Percentiles rank a stretch among this genome's conserved stretches.
phyloP scores from a whole-genome alignment of 53 echinoderm and acorn worm species.

The Actinopyga echinites region DNA sequence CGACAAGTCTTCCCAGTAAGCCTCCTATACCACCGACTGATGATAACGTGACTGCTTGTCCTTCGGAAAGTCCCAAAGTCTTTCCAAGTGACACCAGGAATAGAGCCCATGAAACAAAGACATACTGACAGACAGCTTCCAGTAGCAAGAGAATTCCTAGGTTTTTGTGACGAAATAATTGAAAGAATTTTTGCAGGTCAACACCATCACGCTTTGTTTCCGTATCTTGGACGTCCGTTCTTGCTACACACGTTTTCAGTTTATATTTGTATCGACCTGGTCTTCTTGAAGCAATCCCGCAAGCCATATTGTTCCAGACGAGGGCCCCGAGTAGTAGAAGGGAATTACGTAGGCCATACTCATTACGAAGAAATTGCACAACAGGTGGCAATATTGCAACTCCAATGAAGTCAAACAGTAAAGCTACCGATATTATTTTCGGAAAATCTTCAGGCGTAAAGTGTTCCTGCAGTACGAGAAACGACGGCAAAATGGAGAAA shows the following conservation, averaged over 20 bases:
- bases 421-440: not conserved
- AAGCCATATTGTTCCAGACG: not conserved
- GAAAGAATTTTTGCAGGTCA: not conserved
- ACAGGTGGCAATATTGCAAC: not conserved
- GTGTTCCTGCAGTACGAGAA: not conserved
- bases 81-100: constrained; percentile 3
- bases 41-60: not conserved
- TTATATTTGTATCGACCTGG: too few relatives aligned
- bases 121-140: not conserved
- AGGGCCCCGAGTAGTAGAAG: not conserved
- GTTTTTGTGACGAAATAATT: not conserved
- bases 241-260: too few relatives aligned
- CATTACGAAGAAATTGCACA: not conserved
- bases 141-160: not conserved
- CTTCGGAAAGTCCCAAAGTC: not conserved
- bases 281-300: not conserved
- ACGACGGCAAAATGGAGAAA: not conserved
- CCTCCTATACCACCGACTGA: not conserved
- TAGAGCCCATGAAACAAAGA: not conserved
- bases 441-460: not conserved
- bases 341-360: not conserved
- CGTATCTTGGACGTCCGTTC: too few relatives aligned
- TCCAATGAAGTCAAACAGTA: not conserved
- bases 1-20: not conserved
- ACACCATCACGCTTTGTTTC: too few relatives aligned